Evolutionary conservation across 2,888 invertebrate species (phyloP), one percentile per base, ranked within the genome.

Genomic region (Caenorhabditis doughertyi): DNA sequence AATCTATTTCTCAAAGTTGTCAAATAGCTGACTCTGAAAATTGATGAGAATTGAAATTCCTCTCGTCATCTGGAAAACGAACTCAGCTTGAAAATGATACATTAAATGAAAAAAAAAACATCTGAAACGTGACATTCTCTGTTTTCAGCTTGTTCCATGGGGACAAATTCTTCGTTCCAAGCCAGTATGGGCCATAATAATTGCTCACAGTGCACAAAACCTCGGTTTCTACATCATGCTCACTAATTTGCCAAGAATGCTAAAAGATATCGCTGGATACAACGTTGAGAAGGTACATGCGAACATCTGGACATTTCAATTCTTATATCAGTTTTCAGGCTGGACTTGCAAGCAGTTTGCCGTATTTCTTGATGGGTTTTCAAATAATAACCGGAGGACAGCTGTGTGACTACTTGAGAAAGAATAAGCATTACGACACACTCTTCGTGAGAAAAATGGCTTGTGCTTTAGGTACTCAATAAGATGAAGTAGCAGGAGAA

Each of bases 281-380:
- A 74, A 89, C 47, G 55, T 89, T 65, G 84, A 88, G 49, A 88
- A 88, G 81, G 89, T 87, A 21, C 3, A 42, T 0, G 1, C 3
- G 21, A 25, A 70, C 53, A 53, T 35, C 8, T 58, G 49, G 29
- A 32, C 11, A 23, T 32, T 42, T 21, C 21, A n/a, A 9, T 44
- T 44, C 23, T 16, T 18, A 18, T 42, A 2, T 35, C 3, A 21
- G 2, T n/a, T 44, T 82, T 60, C 94, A 95, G 91, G 95, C 96
- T 8, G 97, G 97, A 3, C 95, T 95, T 91, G 92, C 96, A 68
- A 95, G 96, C 0, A 96, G 96, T 0, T 93, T 97, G 53, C 97
- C 97, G 0, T 97, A 97, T 92, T 92, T 97, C 21, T 95, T 95
- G 0, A 96, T 97, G 96, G 95, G 96, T 0, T 93, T 96, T 35